These are phyloP conservation scores for Sceloporus tristichus DNA, from an alignment of 2,113 vertebrate species.

Conservation along the genomic window DNA sequence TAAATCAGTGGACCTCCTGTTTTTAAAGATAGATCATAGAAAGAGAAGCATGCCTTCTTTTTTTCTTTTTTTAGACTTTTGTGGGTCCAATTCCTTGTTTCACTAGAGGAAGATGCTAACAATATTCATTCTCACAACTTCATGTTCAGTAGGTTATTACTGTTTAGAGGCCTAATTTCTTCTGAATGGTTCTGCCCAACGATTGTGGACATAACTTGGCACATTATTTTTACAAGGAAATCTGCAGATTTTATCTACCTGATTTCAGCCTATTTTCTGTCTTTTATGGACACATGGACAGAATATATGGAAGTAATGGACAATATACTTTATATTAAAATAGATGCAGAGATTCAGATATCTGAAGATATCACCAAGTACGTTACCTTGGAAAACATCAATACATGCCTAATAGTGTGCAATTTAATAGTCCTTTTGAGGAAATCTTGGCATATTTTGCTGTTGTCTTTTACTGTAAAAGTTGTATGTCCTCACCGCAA, in stretches of 20 bases:
- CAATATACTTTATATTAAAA: slow-evolving; percentile 29
- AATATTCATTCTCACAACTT: slow-evolving; percentile 23
- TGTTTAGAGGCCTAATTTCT: slow-evolving; percentile 19
- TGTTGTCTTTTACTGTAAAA: background rate
- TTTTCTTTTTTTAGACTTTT: background rate
- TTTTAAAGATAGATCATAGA: slow-evolving; percentile 3
- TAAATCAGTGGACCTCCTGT: background rate
- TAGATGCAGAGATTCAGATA: slow-evolving; percentile 22
- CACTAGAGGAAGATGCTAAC: slow-evolving; percentile 14
- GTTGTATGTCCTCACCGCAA: background rate
- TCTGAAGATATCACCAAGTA: slow-evolving; percentile 30
- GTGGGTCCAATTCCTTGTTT: background rate
- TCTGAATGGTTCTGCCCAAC: slow-evolving; percentile 14
- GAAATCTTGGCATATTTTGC: background rate
- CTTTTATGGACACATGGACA: background rate
- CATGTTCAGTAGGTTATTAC: slow-evolving; percentile 27
- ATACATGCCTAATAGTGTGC: background rate
- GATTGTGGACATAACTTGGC: background rate
- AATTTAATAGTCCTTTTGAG: background rate
- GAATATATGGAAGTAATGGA: slow-evolving; percentile 36
- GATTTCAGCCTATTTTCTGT: background rate
- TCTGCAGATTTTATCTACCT: slow-evolving; percentile 30
- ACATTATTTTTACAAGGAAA: slow-evolving; percentile 39
- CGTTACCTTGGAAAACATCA: background rate
- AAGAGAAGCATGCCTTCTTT: slow-evolving; percentile 17